Evolutionary conservation across 2,888 invertebrate genomes (phyloP), one percentile per base, ranked within the genome.

Genomic region (Leptogaster cylindrica): DNA sequence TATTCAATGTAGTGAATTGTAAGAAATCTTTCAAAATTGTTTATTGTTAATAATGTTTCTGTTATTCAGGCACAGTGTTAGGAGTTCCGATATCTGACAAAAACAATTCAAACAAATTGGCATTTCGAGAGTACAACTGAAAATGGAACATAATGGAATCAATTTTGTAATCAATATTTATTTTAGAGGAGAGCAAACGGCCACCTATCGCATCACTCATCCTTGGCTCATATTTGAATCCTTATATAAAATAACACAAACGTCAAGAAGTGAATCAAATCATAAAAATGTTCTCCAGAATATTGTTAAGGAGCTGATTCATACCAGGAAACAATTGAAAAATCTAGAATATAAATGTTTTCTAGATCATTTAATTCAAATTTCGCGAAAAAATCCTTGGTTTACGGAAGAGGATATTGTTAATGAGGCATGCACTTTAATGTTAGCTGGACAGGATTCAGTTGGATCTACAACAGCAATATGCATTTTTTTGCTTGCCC

Each of bases 361-460:
- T 1, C 73, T 87, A 16, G 84, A 86, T 63, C 83, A 82, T 67
- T 82, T 87, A 80, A 81, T 86, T 12, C 84, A 85, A 67, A 81
- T 84, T 46, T 80, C 82, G 1, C 82, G 84, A 69, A 80, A 76
- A 16, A 81, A 84, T 76, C 76, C 81, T 1, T 76, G 78, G 51
- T 85, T 87, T 72, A 82, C 81, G 0, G 84, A 86, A 69, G 82
- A 85, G 12, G 86, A 86, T 71, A 83, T 87, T 46, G 78, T 87
- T 1, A 82, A 86, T 72, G 87, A 87, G 75, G 82, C 84, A 2
- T 85, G 85, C 69, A 87, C 87, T 0, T 87, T 87, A 72, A 87
- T 87, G 86, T 74, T 87, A 36, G 87, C 87, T 6, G 87, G 87
- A 0, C 87, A 87, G 74, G 87, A 87, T 72, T 86, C 87, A 0